Conservation (phyloP, 2,888 invertebrate species). For the Criorhina ranunculi region DNA sequence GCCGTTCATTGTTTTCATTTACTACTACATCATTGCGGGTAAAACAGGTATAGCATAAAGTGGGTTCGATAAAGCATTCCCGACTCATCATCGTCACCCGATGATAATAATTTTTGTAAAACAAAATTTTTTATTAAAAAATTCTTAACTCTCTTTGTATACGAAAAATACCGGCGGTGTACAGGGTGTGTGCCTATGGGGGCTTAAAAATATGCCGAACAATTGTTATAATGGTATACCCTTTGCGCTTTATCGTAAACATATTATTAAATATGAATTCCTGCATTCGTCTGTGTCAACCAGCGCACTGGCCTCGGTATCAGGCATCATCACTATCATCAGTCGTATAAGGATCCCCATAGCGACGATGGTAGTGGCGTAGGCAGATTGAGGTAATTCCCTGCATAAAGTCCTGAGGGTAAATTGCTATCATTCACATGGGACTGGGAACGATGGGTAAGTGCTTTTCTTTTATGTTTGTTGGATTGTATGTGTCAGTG, state of each 20-base stretch:
- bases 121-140: conserved; percentile 63
- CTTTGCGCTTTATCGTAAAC: conserved; percentile 56
- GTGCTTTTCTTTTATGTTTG: conserved; percentile 59
- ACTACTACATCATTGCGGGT: conserved; percentile 31
- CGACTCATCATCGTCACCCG: conserved; percentile 22
- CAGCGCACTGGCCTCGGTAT: not conserved
- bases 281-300: conserved; percentile 61
- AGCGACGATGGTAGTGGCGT: not conserved
- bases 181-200: not conserved
- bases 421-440: conserved; percentile 59
- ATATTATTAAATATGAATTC: conserved; percentile 74
- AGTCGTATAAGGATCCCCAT: not conserved
- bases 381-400: conserved; percentile 55
- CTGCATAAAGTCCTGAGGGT: conserved; percentile 49
- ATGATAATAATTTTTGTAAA: conserved; percentile 37
- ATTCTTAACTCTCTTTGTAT: conserved; percentile 48
- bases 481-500: conserved; percentile 27
- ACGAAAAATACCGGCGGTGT: not conserved
- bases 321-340: conserved; percentile 13
- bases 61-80: conserved; percentile 69
- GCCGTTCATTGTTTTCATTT: conserved; percentile 49
- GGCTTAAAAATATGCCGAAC: conserved; percentile 42
- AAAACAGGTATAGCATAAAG: conserved; percentile 7
- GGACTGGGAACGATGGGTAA: conserved; percentile 36
- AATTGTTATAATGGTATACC: conserved; percentile 42